Conservation (phyloP, 2,888 invertebrate genomes). For the Mythimna pallens region DNA sequence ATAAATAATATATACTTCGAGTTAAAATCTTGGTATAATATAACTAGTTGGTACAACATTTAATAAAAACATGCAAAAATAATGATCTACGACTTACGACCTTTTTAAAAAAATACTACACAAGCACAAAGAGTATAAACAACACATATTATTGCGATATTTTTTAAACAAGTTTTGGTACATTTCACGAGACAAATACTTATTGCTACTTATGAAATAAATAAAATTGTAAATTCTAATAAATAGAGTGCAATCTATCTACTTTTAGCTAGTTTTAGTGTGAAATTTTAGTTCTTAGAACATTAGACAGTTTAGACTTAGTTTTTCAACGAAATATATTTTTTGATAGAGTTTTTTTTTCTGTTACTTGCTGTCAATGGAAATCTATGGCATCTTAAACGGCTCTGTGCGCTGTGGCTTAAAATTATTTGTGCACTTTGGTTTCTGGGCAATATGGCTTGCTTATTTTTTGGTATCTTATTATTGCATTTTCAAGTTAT, state of each 20-base stretch:
- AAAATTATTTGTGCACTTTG: background rate
- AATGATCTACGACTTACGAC: constrained; percentile 42
- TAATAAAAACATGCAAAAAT: constrained; percentile 2
- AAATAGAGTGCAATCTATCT: constrained; percentile 77
- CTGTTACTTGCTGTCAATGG: constrained; percentile 26
- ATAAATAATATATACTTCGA: background rate
- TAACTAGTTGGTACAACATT: background rate
- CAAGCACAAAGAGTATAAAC: constrained; percentile 39
- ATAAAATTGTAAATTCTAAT: constrained; percentile 68
- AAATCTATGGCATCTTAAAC: constrained; percentile 19
- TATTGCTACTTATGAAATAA: constrained; percentile 61
- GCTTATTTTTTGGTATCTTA: background rate
- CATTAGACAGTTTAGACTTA: constrained; percentile 57
- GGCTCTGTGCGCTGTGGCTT: background rate
- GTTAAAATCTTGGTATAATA: background rate
- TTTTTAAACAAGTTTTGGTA: constrained; percentile 48
- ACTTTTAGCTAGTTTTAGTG: constrained; percentile 74
- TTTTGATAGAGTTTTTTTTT: constrained; percentile 29
- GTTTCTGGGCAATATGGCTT: constrained; percentile 18
- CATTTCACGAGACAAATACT: constrained; percentile 59
- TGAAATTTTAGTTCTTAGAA: constrained; percentile 70
- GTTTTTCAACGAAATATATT: constrained; percentile 55
- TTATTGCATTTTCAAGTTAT: no score
- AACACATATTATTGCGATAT: constrained; percentile 53
- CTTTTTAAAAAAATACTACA: constrained; percentile 37